Evolutionary conservation across 2,113 vertebrate species (phyloP).

Genomic region (Myodes glareolus): DNA sequence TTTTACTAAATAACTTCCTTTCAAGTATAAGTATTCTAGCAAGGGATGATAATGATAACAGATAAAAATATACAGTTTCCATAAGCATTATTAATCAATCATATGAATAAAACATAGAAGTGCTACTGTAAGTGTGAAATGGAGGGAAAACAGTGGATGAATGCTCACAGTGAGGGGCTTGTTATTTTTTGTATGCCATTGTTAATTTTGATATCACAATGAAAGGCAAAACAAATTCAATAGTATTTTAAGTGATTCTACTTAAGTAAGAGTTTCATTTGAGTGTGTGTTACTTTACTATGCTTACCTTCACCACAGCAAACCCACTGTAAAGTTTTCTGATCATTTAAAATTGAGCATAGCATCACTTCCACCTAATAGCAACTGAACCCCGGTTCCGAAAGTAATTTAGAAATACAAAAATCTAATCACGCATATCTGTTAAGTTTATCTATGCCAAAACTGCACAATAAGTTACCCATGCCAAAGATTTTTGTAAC

Average conservation of each 20-base stretch:
- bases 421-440: conserved; percentile 1
- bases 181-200: neutral
- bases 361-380: conserved; percentile 36
- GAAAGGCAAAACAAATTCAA: conserved; percentile 45
- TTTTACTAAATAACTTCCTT: neutral
- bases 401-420: neutral
- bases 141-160: neutral
- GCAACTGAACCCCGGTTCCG: neutral
- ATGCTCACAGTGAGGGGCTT: conserved; percentile 3
- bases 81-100: neutral
- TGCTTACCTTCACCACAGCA: neutral
- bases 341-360: conserved; percentile 32
- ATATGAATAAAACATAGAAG: conserved; percentile 22
- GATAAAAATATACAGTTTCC: neutral
- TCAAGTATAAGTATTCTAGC: neutral
- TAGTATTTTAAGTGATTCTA: neutral
- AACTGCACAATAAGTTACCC: conserved; percentile 4
- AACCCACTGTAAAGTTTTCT: neutral
- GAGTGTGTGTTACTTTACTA: neutral
- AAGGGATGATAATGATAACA: neutral
- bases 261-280: neutral
- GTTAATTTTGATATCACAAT: conserved; percentile 4
- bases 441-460: conserved; percentile 32
- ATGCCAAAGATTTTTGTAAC: neutral
- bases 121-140: neutral